Evolutionary conservation across 2,797 vertebrate species (phyloP), one percentile per base, ranked within the genome.

Genomic region (Melanotaenia boesemani): DNA sequence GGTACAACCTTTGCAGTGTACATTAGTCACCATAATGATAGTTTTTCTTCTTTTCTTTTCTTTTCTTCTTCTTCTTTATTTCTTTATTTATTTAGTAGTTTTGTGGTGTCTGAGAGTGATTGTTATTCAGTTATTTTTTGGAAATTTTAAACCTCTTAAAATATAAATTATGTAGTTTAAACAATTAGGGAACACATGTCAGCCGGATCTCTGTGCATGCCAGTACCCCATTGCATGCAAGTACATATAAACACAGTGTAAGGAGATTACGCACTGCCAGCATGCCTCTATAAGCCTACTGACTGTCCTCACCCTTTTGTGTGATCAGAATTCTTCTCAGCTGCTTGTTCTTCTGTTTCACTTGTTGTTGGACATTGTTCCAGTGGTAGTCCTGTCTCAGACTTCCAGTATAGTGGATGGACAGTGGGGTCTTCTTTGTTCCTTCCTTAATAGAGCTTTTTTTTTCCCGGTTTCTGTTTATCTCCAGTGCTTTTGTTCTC

Each of bases 201-300:
- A 57, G 0, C 6, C 26, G 36, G 24, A 69, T 0, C 20, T 18
- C 4, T 32, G 2, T 9, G n/a, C 26, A 24, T 12, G 41, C 18
- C 20, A 63, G 32, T 2, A 41, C 61, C 24, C 1, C 15, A 10
- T 54, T 28, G 12, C 30, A 13, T 26, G 20, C 52, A 37, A 66
- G 60, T 36, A 37, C 52, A 81, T 67, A 69, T 63, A 73, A 62
- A 70, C 58, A 59, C 63, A 67, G 39, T 50, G 9, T 91, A 90
- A 93, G 79, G 69, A 81, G 90, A 84, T 93, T 89, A 91, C 74
- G 70, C 68, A 74, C 76, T 85, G 59, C 78, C 62, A 62, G 2
- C 56, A 34, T 69, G 63, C 67, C 1, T 76, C 67, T 56, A 37
- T 67, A 67, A 81, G 67, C 66, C 60, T 28, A 1, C 69, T 60